Conservation (phyloP, 1,140 invertebrate genomes). For the Heliconius hermathena region DNA sequence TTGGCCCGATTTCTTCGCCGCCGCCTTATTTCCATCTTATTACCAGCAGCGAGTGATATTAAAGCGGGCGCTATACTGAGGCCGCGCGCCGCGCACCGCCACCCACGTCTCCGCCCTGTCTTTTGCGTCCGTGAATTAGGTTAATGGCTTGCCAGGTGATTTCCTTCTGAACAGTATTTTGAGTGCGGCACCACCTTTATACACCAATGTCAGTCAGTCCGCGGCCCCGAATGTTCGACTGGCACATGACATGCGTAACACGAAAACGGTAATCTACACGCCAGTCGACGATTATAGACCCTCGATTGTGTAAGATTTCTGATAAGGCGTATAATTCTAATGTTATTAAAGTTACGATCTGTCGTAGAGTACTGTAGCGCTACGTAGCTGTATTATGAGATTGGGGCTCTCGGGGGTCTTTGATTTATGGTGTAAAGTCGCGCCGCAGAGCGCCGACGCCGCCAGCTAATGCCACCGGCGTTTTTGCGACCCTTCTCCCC, state of each 20-base stretch:
- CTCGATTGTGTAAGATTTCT: constrained; percentile 35
- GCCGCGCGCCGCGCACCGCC: constrained; percentile 55
- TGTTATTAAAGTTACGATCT: constrained; percentile 46
- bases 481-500: constrained; percentile 65
- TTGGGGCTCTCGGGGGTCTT: constrained; percentile 64
- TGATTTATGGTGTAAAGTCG: constrained; percentile 76
- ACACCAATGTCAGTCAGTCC: constrained; percentile 64
- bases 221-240: constrained; percentile 56
- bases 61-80: constrained; percentile 71
- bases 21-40: constrained; percentile 80
- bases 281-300: constrained; percentile 43
- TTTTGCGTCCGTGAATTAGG: constrained; percentile 78
- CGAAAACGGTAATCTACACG: constrained; percentile 45
- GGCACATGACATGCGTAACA: constrained; percentile 52
- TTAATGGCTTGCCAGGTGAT: constrained; percentile 81
- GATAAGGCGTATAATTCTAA: constrained; percentile 42
- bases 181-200: constrained; percentile 66
- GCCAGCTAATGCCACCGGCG: constrained; percentile 58
- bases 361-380: constrained; percentile 50
- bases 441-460: constrained; percentile 55
- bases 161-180: constrained; percentile 77
- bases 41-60: constrained; percentile 77
- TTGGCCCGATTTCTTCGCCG: constrained; percentile 73
- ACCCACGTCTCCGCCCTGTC: constrained; percentile 76
- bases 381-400: constrained; percentile 55